These are phyloP conservation scores for Sula dactylatra DNA, from an alignment of 2,113 vertebrate species.

Conservation along the genomic window DNA sequence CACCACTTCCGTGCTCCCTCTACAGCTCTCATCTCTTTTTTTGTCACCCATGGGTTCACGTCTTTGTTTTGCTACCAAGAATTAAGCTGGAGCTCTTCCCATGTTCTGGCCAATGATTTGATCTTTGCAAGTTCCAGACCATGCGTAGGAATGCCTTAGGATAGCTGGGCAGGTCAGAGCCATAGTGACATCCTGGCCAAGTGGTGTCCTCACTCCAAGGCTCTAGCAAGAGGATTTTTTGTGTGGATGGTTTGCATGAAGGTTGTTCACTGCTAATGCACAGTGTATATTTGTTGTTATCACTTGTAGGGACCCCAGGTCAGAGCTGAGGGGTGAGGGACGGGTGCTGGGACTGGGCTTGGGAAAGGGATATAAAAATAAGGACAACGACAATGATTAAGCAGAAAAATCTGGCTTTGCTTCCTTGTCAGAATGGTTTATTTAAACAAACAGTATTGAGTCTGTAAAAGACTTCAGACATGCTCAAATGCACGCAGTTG, in stretches of 20 bases:
- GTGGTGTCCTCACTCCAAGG: neutral
- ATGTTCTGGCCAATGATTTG: neutral
- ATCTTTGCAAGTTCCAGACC: neutral
- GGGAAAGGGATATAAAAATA: neutral
- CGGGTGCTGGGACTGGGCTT: neutral
- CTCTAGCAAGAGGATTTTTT: neutral
- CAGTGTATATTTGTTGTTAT: neutral
- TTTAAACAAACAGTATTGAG: constrained; percentile 6
- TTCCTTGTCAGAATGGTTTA: constrained; percentile 21
- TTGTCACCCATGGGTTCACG: neutral
- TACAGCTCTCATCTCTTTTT: neutral
- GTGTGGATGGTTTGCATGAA: neutral
- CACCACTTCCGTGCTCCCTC: neutral
- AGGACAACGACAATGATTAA: neutral
- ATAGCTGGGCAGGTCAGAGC: neutral
- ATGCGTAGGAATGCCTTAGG: neutral
- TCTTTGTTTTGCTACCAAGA: neutral
- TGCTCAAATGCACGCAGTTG: constrained; percentile 24
- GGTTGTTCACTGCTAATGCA: neutral
- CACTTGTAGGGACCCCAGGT: neutral
- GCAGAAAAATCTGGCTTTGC: constrained; percentile 1
- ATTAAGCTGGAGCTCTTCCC: neutral
- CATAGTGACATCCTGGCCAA: neutral
- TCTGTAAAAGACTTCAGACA: constrained; percentile 9
- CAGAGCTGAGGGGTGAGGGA: neutral